phyloP scores from a whole-genome alignment of 2,888 invertebrate genomes.

The Gastracanthus pulcherrimus region DNA sequence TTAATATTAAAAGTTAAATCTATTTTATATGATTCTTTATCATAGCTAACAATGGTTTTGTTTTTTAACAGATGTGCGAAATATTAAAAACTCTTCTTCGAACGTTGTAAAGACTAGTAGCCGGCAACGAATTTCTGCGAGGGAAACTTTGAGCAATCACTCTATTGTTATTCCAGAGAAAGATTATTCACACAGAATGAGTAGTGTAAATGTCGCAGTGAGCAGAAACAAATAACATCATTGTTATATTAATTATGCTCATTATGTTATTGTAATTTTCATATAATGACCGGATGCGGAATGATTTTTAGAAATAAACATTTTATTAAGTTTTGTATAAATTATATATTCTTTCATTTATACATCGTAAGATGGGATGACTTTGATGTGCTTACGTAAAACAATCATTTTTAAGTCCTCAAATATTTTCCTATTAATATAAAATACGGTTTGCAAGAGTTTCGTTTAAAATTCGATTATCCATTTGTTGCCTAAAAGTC shows the following conservation, averaged over 20 bases:
- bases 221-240: neutral
- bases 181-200: neutral
- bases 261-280: neutral
- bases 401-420: too few relatives aligned
- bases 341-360: too few relatives aligned
- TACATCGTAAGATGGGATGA: too few relatives aligned
- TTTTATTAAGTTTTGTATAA: too few relatives aligned
- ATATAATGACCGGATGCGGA: neutral
- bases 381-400: too few relatives aligned
- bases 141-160: neutral
- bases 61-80: neutral
- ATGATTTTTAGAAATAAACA: neutral
- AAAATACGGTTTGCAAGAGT: too few relatives aligned
- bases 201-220: neutral
- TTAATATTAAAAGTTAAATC: neutral
- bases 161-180: constrained; percentile 34
- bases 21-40: neutral
- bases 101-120: neutral
- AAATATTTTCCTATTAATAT: too few relatives aligned
- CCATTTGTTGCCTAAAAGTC: too few relatives aligned
- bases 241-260: neutral
- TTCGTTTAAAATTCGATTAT: too few relatives aligned
- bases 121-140: neutral
- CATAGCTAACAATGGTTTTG: neutral
- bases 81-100: neutral